Conservation (phyloP, 2,888 invertebrate genomes). For the Sarcophaga variegata region DNA sequence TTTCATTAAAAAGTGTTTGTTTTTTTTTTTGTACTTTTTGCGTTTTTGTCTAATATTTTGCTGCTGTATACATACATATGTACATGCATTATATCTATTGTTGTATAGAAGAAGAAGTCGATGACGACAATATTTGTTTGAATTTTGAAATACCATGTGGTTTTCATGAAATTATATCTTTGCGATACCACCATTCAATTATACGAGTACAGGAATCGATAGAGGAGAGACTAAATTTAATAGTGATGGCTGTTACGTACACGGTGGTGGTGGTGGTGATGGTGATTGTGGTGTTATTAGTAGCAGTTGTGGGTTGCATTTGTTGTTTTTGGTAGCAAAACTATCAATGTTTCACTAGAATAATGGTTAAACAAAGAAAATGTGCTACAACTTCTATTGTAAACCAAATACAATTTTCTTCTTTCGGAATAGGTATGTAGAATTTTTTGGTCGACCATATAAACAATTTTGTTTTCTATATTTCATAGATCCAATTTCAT, state of each 20-base stretch:
- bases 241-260: not conserved
- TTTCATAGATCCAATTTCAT: too few relatives aligned
- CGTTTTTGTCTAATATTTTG: not conserved
- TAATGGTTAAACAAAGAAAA: not conserved
- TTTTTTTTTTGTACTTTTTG: not conserved
- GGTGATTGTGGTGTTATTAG: not conserved
- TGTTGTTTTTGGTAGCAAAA: slow-evolving; percentile 12
- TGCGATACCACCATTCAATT: slow-evolving; percentile 26
- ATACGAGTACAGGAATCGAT: slow-evolving; percentile 2
- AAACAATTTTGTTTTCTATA: too few relatives aligned
- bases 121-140: slow-evolving; percentile 41
- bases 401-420: too few relatives aligned
- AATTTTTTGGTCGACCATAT: not conserved
- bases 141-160: slow-evolving; percentile 67
- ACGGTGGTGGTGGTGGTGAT: slow-evolving; percentile 19
- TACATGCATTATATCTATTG: too few relatives aligned
- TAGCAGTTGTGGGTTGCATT: slow-evolving; percentile 6
- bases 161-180: slow-evolving; percentile 64
- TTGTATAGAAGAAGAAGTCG: not conserved
- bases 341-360: not conserved
- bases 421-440: not conserved
- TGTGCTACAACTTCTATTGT: not conserved
- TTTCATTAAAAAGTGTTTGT: slow-evolving; percentile 34
- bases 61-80: not conserved
- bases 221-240: slow-evolving; percentile 17